Evolutionary conservation across 2,888 invertebrate genomes (phyloP).

Genomic region (Neria commutata): DNA sequence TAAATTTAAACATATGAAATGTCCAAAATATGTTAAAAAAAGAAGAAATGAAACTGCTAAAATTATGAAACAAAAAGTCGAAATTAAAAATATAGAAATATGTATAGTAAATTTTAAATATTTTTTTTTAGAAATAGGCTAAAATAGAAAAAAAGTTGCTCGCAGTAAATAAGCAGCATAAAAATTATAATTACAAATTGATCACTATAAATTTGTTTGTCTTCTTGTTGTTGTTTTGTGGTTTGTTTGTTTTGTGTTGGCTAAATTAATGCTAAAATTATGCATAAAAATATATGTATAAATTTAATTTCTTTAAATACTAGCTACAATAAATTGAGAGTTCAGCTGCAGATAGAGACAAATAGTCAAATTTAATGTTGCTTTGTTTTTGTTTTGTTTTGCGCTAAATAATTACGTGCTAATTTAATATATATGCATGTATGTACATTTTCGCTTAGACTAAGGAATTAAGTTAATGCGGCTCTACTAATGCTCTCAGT

Average conservation of each 20-base stretch:
- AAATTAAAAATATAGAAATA: constrained; percentile 18
- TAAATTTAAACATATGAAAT: background rate
- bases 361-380: constrained; percentile 42
- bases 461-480: too few species aligned
- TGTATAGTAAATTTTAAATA: constrained; percentile 20
- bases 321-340: constrained; percentile 7
- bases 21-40: constrained; percentile 31
- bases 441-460: too few species aligned
- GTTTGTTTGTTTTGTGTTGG: constrained; percentile 39
- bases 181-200: constrained; percentile 38
- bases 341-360: constrained; percentile 41
- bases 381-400: constrained; percentile 13
- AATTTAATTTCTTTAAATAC: constrained; percentile 40
- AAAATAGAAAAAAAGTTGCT: constrained; percentile 34
- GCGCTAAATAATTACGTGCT: constrained; percentile 27
- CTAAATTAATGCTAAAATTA: constrained; percentile 28
- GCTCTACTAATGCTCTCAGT: constrained; percentile 25
- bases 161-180: constrained; percentile 26
- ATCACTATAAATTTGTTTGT: constrained; percentile 44
- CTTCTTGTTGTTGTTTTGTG: constrained; percentile 44
- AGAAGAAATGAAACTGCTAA: constrained; percentile 24
- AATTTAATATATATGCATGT: constrained; percentile 44
- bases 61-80: constrained; percentile 24
- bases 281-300: constrained; percentile 35
- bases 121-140: constrained; percentile 31